Evolutionary conservation across 2,888 invertebrate genomes (phyloP).

Genomic region (Drosophila nigricruria): DNA sequence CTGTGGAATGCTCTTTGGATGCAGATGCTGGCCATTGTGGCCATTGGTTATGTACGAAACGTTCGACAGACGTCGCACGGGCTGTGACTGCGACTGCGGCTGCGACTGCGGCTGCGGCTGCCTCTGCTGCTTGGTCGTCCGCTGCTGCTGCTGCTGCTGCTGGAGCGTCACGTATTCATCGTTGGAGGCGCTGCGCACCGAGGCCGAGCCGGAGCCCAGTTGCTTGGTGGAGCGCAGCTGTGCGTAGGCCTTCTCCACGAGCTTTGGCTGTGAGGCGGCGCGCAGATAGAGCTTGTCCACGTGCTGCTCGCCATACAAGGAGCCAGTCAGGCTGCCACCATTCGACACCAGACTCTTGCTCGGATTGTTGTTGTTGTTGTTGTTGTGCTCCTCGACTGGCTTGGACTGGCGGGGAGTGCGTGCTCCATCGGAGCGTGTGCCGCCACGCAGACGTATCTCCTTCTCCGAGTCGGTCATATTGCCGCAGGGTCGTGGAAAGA

Average conservation of each 20-base stretch:
- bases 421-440: slow-evolving; percentile 90
- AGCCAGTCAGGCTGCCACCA: slow-evolving; percentile 39
- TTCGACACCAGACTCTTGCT: slow-evolving; percentile 39
- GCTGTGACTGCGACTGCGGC: slow-evolving; percentile 42
- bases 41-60: slow-evolving; percentile 81
- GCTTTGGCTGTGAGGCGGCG: slow-evolving; percentile 87
- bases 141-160: slow-evolving; percentile 52
- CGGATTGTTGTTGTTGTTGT: slow-evolving; percentile 65
- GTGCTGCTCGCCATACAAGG: slow-evolving; percentile 89
- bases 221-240: slow-evolving; percentile 83
- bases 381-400: slow-evolving; percentile 55
- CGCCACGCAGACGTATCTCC: slow-evolving; percentile 87
- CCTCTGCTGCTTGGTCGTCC: slow-evolving; percentile 38
- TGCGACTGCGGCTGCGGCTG: slow-evolving; percentile 43
- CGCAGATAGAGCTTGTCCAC: slow-evolving; percentile 90
- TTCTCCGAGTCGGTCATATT: slow-evolving; percentile 93
- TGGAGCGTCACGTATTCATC: slow-evolving; percentile 83
- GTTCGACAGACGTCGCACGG: slow-evolving; percentile 56
- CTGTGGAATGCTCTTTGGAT: slow-evolving; percentile 74
- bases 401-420: slow-evolving; percentile 85
- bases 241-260: slow-evolving; percentile 85
- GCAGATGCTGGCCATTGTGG: slow-evolving; percentile 82
- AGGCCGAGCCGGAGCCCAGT: slow-evolving; percentile 49
- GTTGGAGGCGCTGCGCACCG: slow-evolving; percentile 71
- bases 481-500: slow-evolving; percentile 92